Evolutionary conservation across 2,113 vertebrate genomes (phyloP).

Genomic region (Oncorhynchus nerka): DNA sequence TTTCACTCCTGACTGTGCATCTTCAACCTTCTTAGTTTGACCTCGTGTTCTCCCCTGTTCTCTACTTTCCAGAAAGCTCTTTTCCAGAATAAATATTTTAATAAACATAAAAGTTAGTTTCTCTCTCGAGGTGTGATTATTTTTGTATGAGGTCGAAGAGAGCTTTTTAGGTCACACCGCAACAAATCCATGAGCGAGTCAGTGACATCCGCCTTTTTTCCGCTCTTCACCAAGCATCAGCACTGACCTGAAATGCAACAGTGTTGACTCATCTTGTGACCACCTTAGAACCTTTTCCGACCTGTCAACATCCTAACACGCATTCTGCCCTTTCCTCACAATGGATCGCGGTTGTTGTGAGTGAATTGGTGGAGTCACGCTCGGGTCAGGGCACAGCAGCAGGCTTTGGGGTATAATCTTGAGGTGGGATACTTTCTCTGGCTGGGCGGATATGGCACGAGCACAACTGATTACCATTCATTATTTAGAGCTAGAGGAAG

Average conservation of each 20-base stretch:
- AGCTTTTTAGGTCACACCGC: conserved; percentile 50
- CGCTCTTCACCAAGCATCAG: background rate
- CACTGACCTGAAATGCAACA: conserved; percentile 15
- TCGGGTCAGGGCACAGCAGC: background rate
- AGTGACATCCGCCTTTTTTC: conserved; percentile 9
- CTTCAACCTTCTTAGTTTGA: conserved; percentile 11
- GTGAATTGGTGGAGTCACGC: background rate
- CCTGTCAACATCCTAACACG: conserved; percentile 5
- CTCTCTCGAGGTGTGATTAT: conserved; percentile 49
- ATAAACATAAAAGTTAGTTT: conserved; percentile 49
- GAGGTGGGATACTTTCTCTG: conserved; percentile 18
- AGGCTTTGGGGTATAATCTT: background rate
- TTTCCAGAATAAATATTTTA: conserved; percentile 62
- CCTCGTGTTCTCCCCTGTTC: background rate
- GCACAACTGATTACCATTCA: conserved; percentile 40
- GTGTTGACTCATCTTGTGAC: conserved; percentile 18
- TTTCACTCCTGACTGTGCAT: conserved; percentile 34
- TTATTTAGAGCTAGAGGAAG: conserved; percentile 43
- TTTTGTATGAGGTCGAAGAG: conserved; percentile 64
- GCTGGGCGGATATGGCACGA: conserved; percentile 30
- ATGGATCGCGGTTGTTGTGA: conserved; percentile 1
- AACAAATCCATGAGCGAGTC: conserved; percentile 34
- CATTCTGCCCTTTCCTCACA: background rate
- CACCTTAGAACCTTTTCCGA: background rate
- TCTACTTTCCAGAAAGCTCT: conserved; percentile 20